A percentile compares a stretch with the other conserved stretches of the same genome.
These are phyloP conservation scores for Ia io DNA, from an alignment of 2,113 vertebrate genomes.

Conservation along the genomic window DNA sequence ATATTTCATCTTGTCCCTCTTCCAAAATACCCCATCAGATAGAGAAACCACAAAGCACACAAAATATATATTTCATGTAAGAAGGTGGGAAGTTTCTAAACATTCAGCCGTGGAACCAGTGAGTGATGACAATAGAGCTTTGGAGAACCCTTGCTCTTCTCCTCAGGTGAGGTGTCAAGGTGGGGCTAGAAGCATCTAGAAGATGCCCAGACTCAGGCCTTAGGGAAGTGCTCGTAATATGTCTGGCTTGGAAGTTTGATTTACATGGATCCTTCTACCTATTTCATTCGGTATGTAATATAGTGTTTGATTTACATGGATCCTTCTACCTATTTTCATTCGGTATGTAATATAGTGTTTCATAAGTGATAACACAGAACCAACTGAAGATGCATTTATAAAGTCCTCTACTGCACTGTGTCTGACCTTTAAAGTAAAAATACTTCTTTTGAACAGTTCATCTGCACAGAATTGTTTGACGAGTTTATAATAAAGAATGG, in stretches of 20 bases:
- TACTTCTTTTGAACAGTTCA: constrained; percentile 24
- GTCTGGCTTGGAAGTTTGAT: not conserved
- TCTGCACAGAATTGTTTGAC: not conserved
- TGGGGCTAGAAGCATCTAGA: not conserved
- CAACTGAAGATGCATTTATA: not conserved
- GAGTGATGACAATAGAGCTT: not conserved
- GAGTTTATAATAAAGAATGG: not conserved
- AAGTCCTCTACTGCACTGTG: not conserved
- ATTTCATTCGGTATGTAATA: not conserved
- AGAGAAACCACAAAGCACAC: not conserved
- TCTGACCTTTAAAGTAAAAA: not conserved
- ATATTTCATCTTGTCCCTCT: not conserved
- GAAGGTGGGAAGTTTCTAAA: not conserved
- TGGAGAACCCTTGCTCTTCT: not conserved
- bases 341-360: not conserved
- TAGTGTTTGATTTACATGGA: no score
- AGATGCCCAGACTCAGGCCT: not conserved
- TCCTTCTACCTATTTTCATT: not conserved
- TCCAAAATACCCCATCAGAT: not conserved
- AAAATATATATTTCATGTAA: not conserved
- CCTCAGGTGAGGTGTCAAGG: no score
- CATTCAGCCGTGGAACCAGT: not conserved
- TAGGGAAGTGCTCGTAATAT: not conserved
- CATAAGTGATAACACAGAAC: not conserved
- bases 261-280: not conserved